Conservation (phyloP, 1,140 invertebrate genomes). For the Papilio helenus region DNA sequence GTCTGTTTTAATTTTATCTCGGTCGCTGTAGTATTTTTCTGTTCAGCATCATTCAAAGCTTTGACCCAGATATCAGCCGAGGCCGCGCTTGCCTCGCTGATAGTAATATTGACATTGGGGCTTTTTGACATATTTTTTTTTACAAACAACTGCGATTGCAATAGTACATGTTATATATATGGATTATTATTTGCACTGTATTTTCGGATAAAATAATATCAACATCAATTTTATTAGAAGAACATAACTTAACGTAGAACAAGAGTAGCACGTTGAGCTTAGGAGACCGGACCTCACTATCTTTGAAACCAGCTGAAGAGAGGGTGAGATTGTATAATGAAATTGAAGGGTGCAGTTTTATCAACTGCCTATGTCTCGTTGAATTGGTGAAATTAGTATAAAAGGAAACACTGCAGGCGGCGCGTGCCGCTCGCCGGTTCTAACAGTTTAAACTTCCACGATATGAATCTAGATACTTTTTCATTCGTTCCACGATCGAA, state of each 20-base stretch:
- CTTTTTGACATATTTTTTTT: slow-evolving; percentile 8
- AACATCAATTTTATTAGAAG: too few species aligned
- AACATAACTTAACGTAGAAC: too few species aligned
- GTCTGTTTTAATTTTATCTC: slow-evolving; percentile 36
- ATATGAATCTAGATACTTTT: slow-evolving; percentile 14
- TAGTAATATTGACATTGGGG: slow-evolving; percentile 16
- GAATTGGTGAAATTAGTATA: background rate
- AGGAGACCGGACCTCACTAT: too few species aligned
- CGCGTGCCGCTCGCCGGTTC: background rate
- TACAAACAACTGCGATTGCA: background rate
- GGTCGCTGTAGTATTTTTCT: slow-evolving; percentile 30
- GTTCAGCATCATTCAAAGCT: slow-evolving; percentile 34
- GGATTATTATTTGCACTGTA: too few species aligned
- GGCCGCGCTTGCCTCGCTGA: background rate
- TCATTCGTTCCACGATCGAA: background rate
- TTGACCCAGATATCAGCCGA: slow-evolving; percentile 16
- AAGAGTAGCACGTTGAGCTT: too few species aligned
- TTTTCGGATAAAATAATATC: too few species aligned
- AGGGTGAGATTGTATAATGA: background rate
- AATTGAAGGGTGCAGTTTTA: background rate
- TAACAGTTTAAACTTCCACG: slow-evolving; percentile 11
- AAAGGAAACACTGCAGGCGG: background rate
- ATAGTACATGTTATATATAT: background rate
- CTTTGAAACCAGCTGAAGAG: too few species aligned
- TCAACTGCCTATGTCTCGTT: background rate